Percentiles rank a stretch among this genome's conserved stretches.
These are phyloP conservation scores for Lasioglossum calceatum DNA, from an alignment of 2,888 invertebrate species.

Conservation along the genomic window DNA sequence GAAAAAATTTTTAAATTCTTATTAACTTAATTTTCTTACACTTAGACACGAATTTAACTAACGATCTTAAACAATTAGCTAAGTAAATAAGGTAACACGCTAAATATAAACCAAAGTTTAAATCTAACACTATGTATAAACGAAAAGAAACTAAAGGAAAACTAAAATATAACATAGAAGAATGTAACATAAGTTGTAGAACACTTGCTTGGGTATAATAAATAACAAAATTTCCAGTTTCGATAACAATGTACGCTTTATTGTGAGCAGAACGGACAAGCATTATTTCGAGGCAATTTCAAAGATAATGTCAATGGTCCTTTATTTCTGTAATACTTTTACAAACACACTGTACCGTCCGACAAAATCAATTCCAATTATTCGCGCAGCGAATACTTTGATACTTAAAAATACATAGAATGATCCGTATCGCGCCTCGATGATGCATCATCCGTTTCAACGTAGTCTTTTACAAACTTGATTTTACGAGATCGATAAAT, in stretches of 20 bases:
- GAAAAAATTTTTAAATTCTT: too few relatives aligned
- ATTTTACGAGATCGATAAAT: neutral
- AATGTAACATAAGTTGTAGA: neutral
- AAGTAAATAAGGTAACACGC: too few relatives aligned
- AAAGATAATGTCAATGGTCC: slow-evolving; percentile 1
- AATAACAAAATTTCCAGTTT: neutral
- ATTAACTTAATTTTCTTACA: too few relatives aligned
- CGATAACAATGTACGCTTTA: slow-evolving; percentile 22
- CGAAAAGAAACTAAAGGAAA: too few relatives aligned
- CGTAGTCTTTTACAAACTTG: neutral
- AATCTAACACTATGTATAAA: too few relatives aligned
- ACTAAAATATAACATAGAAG: too few relatives aligned
- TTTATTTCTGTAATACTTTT: slow-evolving; percentile 19
- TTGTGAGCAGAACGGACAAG: slow-evolving; percentile 1
- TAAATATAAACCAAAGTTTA: too few relatives aligned
- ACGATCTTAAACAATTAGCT: too few relatives aligned
- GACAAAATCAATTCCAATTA: neutral
- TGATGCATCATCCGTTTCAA: neutral
- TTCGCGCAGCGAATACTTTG: neutral
- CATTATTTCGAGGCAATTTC: neutral
- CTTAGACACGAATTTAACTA: too few relatives aligned
- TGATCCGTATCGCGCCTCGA: too few relatives aligned
- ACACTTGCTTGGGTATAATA: neutral
- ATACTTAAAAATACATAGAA: neutral
- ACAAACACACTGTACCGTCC: neutral